These are phyloP conservation scores for Chelonus formosanus DNA, from an alignment of 2,888 invertebrate species.

Conservation along the genomic window DNA sequence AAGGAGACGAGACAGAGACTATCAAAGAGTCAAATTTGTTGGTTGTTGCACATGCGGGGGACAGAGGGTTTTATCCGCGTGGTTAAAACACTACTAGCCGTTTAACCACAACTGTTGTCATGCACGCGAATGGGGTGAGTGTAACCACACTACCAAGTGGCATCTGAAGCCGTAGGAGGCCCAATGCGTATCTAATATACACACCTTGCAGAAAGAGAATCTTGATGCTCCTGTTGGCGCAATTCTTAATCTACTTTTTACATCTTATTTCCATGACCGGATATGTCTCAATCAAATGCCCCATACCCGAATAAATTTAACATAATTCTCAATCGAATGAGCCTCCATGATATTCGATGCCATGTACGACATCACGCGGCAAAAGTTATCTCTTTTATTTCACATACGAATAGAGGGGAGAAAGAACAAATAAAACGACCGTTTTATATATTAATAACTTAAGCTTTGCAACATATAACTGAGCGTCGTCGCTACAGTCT, in stretches of 20 bases:
- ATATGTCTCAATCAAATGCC: slow-evolving; percentile 25
- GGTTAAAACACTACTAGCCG: slow-evolving; percentile 49
- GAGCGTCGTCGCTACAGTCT: slow-evolving; percentile 49
- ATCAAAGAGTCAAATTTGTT: slow-evolving; percentile 34
- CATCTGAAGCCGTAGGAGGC: too few relatives aligned
- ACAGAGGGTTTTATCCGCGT: slow-evolving; percentile 32
- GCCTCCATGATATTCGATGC: slow-evolving; percentile 22
- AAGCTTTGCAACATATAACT: slow-evolving; percentile 50
- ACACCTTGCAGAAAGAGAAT: not conserved
- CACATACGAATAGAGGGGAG: slow-evolving; percentile 5
- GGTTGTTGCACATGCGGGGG: slow-evolving; percentile 11
- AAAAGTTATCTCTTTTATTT: not conserved
- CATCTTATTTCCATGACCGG: not conserved
- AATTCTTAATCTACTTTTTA: slow-evolving; percentile 12
- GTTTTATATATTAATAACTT: slow-evolving; percentile 59
- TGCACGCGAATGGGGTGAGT: slow-evolving; percentile 55
- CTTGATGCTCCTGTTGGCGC: not conserved
- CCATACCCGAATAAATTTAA: slow-evolving; percentile 19
- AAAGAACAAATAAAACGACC: slow-evolving; percentile 37
- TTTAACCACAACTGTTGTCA: slow-evolving; percentile 64
- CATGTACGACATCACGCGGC: slow-evolving; percentile 21
- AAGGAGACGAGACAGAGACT: slow-evolving; percentile 15
- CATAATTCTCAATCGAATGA: slow-evolving; percentile 31
- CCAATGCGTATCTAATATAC: slow-evolving; percentile 8
- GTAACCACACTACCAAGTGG: slow-evolving; percentile 41